These are phyloP conservation scores for Mastomys coucha DNA, from an alignment of 2,113 vertebrate species.

Conservation along the genomic window DNA sequence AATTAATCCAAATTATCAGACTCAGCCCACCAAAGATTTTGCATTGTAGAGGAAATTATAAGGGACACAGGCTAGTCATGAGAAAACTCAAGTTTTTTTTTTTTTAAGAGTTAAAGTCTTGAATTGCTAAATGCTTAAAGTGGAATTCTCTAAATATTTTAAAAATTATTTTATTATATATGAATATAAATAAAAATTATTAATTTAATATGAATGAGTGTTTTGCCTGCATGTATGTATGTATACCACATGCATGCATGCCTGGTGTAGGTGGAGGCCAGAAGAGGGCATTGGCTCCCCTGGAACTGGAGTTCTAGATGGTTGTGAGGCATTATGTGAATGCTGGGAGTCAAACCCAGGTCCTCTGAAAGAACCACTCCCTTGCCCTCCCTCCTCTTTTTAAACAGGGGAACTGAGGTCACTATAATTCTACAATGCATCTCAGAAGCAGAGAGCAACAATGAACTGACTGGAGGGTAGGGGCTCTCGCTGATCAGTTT, in stretches of 20 bases:
- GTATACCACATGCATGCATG: not conserved
- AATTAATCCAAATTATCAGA: conserved; percentile 39
- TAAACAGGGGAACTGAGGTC: conserved; percentile 45
- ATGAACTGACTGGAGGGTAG: conserved; percentile 23
- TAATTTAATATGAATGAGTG: not conserved
- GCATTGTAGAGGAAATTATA: not conserved
- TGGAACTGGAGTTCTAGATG: not conserved
- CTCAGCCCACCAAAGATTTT: not conserved
- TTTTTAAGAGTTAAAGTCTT: conserved; percentile 53
- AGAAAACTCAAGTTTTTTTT: conserved; percentile 40
- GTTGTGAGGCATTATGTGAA: not conserved
- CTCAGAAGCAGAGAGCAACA: conserved; percentile 44
- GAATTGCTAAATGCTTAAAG: conserved; percentile 24
- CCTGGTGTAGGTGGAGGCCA: not conserved
- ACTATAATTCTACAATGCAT: not conserved
- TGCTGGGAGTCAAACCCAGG: not conserved
- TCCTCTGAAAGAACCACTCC: not conserved
- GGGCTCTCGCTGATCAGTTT: conserved; percentile 34
- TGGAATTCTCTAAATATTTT: not conserved
- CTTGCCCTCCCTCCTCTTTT: not conserved
- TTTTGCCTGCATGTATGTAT: not conserved
- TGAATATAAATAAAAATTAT: not conserved
- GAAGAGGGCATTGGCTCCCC: not conserved
- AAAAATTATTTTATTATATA: not conserved
- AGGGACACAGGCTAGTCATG: not conserved